Evolutionary conservation across 2,888 invertebrate genomes (phyloP).

Genomic region (Orchesellides sinensis): DNA sequence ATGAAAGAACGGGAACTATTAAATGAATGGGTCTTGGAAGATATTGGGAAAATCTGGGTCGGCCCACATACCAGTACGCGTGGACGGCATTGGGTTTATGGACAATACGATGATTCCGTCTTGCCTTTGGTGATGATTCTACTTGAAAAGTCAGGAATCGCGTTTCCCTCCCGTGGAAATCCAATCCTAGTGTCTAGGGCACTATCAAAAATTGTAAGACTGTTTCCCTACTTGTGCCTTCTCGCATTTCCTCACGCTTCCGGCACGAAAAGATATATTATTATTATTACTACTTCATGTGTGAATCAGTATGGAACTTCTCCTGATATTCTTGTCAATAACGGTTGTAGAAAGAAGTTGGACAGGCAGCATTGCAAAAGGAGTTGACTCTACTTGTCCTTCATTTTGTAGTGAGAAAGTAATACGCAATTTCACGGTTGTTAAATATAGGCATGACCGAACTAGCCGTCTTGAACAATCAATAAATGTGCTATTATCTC

Average conservation of each 20-base stretch:
- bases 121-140: constrained; percentile 85
- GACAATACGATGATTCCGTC: constrained; percentile 86
- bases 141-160: constrained; percentile 83
- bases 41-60: constrained; percentile 92
- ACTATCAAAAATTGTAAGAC: constrained; percentile 83
- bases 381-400: too few relatives aligned
- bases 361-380: too few relatives aligned
- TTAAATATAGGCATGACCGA: too few relatives aligned
- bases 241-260: neutral
- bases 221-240: neutral
- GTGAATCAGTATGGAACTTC: too few relatives aligned
- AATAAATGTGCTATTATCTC: too few relatives aligned
- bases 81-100: constrained; percentile 90
- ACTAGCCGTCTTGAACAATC: too few relatives aligned
- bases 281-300: too few relatives aligned
- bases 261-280: too few relatives aligned
- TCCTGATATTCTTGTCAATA: too few relatives aligned
- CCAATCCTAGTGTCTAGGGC: constrained; percentile 84
- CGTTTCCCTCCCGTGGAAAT: constrained; percentile 82
- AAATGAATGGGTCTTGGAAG: constrained; percentile 87
- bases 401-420: too few relatives aligned
- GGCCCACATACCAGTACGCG: constrained; percentile 85
- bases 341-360: too few relatives aligned
- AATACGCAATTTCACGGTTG: too few relatives aligned
- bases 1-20: constrained; percentile 84